phyloP scores from a whole-genome alignment of 1,140 invertebrate genomes.

The Drosophila pseudoananassae region DNA sequence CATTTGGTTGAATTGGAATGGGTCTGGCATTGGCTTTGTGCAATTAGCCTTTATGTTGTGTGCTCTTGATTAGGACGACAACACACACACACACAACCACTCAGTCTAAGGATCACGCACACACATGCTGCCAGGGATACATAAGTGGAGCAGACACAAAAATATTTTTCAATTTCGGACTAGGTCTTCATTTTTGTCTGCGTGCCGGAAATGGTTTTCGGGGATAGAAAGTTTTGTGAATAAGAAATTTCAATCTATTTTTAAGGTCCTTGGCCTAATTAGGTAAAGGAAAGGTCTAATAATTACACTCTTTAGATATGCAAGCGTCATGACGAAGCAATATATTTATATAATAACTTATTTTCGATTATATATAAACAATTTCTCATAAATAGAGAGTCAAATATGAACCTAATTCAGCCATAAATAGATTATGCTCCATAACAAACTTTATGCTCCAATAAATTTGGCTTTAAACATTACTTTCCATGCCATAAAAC shows the following conservation, averaged over 20 bases:
- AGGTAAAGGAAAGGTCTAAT: conserved; percentile 2
- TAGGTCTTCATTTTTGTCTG: conserved; percentile 13
- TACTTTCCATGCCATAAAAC: conserved; percentile 24
- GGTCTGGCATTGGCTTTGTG: conserved; percentile 63
- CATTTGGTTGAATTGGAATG: conserved; percentile 6
- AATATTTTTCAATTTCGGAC: conserved; percentile 19
- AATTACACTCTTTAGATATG: conserved; percentile 13
- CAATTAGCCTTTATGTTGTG: conserved; percentile 67
- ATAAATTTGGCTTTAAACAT: conserved; percentile 19
- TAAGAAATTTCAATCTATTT: conserved; percentile 35
- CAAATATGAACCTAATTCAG: neutral
- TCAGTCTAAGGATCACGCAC: neutral
- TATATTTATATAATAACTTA: neutral
- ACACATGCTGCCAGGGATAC: neutral
- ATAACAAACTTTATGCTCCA: neutral
- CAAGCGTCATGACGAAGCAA: conserved; percentile 21
- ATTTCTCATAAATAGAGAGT: neutral
- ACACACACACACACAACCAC: conserved; percentile 3
- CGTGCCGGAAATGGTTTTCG: conserved; percentile 23
- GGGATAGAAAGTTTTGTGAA: conserved; percentile 27
- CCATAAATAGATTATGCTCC: neutral
- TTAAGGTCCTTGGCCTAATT: conserved; percentile 34
- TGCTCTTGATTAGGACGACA: conserved; percentile 51
- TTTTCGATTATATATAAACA: neutral
- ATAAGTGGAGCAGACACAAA: conserved; percentile 31